phyloP scores from a whole-genome alignment of 2,888 invertebrate species.

The Mylabris sibirica region DNA sequence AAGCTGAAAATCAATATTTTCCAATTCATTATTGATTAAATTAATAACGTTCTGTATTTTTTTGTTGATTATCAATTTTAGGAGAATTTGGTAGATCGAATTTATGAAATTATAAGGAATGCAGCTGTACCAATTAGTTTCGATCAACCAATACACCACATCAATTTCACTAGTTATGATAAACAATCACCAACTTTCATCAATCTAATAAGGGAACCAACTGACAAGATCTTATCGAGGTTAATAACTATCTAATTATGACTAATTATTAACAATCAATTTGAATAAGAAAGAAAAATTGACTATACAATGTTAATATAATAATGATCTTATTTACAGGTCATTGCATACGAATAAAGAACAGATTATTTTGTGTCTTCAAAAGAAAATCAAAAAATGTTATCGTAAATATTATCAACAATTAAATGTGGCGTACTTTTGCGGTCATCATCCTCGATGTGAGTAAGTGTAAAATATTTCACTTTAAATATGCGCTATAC shows the following conservation, averaged over 20 bases:
- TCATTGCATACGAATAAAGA: conserved; percentile 20
- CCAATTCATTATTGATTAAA: too few species aligned
- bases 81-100: conserved; percentile 65
- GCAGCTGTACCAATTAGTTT: conserved; percentile 69
- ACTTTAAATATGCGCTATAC: too few species aligned
- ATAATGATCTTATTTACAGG: conserved; percentile 18
- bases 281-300: not conserved
- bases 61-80: conserved; percentile 41
- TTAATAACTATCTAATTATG: conserved; percentile 44
- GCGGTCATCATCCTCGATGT: conserved; percentile 68
- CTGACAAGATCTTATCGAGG: conserved; percentile 65
- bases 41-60: not conserved
- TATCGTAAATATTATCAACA: conserved; percentile 39
- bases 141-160: conserved; percentile 67
- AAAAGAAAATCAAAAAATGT: conserved; percentile 40
- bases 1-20: too few species aligned
- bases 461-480: conserved; percentile 60
- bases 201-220: conserved; percentile 68
- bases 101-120: conserved; percentile 62
- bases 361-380: conserved; percentile 36
- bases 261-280: conserved; percentile 2
- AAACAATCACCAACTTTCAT: conserved; percentile 68
- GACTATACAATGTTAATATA: not conserved
- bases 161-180: conserved; percentile 68
- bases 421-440: conserved; percentile 63